Evolutionary conservation across 2,797 vertebrate genomes (phyloP).

Genomic region (Syngnathus rostellatus): DNA sequence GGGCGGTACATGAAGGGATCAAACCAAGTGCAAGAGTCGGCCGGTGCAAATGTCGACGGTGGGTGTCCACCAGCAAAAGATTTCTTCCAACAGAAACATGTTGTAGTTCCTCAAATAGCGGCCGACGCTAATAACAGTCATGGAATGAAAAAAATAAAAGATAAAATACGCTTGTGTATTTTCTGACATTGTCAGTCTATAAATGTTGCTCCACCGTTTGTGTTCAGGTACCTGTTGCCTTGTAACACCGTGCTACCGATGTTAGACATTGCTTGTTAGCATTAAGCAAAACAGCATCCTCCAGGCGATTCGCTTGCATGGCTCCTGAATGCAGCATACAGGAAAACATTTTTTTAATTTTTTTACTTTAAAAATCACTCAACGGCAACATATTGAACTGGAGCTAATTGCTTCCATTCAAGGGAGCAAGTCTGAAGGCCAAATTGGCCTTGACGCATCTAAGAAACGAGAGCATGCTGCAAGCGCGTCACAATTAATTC

Average conservation of each 20-base stretch:
- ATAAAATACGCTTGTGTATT: too few relatives aligned
- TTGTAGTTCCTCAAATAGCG: neutral
- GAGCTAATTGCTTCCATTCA: slow-evolving; percentile 28
- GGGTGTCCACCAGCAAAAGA: neutral
- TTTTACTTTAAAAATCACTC: slow-evolving; percentile 2
- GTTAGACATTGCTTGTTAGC: neutral
- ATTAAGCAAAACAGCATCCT: neutral
- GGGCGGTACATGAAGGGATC: neutral
- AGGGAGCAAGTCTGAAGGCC: slow-evolving; percentile 18
- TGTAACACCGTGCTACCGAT: neutral
- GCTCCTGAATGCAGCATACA: neutral
- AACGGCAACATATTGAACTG: slow-evolving; percentile 24
- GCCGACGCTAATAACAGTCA: neutral
- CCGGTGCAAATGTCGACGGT: neutral
- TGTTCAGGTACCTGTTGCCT: neutral
- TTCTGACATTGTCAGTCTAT: neutral
- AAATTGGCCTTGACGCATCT: neutral
- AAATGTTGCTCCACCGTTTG: neutral
- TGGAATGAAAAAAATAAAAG: neutral
- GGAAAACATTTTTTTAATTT: neutral
- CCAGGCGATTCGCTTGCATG: neutral
- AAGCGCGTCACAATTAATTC: slow-evolving; percentile 14
- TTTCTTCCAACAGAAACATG: neutral
- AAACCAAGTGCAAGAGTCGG: neutral
- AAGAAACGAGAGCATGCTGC: neutral